Evolutionary conservation across 2,888 invertebrate genomes (phyloP), one percentile per base, ranked within the genome.

Genomic region (Colletes collaris): DNA sequence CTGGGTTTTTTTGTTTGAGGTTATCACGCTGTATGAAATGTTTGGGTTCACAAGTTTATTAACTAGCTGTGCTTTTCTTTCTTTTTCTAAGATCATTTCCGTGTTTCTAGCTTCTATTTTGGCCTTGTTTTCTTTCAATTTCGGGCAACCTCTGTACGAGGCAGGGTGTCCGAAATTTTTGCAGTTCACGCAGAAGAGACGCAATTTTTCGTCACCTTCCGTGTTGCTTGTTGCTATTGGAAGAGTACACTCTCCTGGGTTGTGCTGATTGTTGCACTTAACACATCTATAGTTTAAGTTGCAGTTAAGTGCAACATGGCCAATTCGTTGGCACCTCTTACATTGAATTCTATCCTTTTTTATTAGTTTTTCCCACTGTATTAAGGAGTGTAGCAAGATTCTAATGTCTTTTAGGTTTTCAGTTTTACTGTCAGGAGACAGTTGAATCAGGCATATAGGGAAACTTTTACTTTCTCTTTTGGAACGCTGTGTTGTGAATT

Each of bases 221-320:
- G 13, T 83, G 68, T 0, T 74, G n/a, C 0, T 87, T 0, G 0
- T 35, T 19, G 53, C 74, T 82, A 2, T 85, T 76, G 52, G 16
- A 16, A 16, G 16, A 16, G 16, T 16, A 16, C 16, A 16, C 16
- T 16, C 16, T 16, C 16, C 16, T 16, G 16, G 16, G 16, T 16
- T 16, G 16, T 16, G 16, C 16, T 16, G 16, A 16, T 16, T 16
- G 16, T 16, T 16, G 16, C 16, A 16, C 16, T 16, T 16, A 16
- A 16, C 16, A 16, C 16, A 16, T 16, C 16, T 16, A 16, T 16
- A 16, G 16, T 16, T 16, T 16, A 16, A 16, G 16, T 16, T 16
- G 16, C 16, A 16, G 16, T 16, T 16, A 16, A 16, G 16, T 16
- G 16, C 16, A 16, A 16, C 16, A 16, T 16, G 16, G 16, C 16